These are phyloP conservation scores for Gallinago media DNA, from an alignment of 2,113 vertebrate genomes.

Conservation along the genomic window DNA sequence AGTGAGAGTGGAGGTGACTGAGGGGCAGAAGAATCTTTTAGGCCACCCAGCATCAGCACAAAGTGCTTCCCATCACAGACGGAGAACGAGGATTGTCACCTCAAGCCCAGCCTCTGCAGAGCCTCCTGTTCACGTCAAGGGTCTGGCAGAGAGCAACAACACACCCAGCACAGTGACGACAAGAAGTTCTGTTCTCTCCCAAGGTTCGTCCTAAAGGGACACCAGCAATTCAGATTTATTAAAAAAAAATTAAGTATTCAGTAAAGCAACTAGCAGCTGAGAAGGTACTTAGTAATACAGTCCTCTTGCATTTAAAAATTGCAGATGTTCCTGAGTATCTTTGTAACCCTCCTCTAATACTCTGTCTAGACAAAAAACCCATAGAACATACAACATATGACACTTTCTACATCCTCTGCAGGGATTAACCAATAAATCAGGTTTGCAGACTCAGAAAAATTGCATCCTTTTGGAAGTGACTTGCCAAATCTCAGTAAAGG, in stretches of 20 bases:
- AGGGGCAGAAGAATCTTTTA: background rate
- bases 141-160: background rate
- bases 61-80: background rate
- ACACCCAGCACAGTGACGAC: accelerated
- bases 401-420: slow-evolving; percentile 39
- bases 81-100: background rate
- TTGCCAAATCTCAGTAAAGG: slow-evolving; percentile 38
- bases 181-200: background rate
- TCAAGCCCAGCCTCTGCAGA: background rate
- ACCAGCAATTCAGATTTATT: background rate
- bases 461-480: slow-evolving; percentile 37
- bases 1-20: background rate
- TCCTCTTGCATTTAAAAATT: slow-evolving; percentile 19
- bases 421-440: slow-evolving; percentile 69
- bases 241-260: background rate
- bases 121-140: background rate
- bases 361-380: slow-evolving; percentile 76
- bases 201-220: background rate
- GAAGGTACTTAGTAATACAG: slow-evolving; percentile 32
- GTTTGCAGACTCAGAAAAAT: slow-evolving; percentile 21
- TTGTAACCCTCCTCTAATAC: slow-evolving; percentile 41
- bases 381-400: slow-evolving; percentile 34
- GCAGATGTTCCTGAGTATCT: slow-evolving; percentile 48
- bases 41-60: background rate
- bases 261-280: slow-evolving; percentile 30